phyloP scores from a whole-genome alignment of 2,113 vertebrate species.

The Pygoscelis adeliae region DNA sequence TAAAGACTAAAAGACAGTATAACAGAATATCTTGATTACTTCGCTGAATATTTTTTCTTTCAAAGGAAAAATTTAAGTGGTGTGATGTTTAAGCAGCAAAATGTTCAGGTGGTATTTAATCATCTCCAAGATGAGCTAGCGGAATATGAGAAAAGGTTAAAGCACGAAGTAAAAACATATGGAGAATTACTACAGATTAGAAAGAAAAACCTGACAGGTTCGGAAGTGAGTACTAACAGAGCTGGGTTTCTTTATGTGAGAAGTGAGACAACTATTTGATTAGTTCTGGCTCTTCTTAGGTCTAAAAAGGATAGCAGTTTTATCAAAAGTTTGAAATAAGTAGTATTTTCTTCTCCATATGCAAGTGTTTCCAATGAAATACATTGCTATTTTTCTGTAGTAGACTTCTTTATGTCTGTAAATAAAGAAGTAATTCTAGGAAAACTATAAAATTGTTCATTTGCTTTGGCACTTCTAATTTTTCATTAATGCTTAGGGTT shows the following conservation, averaged over 20 bases:
- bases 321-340: neutral
- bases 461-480: neutral
- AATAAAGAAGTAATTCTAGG: neutral
- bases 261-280: neutral
- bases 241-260: neutral
- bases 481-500: neutral
- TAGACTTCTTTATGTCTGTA: neutral
- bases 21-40: neutral
- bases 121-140: constrained; percentile 69
- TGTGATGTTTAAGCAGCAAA: constrained; percentile 69
- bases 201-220: constrained; percentile 62
- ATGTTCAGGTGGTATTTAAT: constrained; percentile 60
- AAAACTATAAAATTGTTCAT: neutral
- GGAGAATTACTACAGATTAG: constrained; percentile 62
- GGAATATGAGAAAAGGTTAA: constrained; percentile 65
- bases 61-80: constrained; percentile 62
- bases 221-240: constrained; percentile 65
- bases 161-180: constrained; percentile 54
- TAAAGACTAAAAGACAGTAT: neutral
- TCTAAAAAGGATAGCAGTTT: neutral
- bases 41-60: neutral
- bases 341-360: neutral
- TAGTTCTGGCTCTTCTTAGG: neutral
- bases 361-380: neutral
- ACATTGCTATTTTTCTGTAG: neutral